Base-by-base conservation (phyloP, 1,140 invertebrate species). In the Halotydeus destructor region DNA sequence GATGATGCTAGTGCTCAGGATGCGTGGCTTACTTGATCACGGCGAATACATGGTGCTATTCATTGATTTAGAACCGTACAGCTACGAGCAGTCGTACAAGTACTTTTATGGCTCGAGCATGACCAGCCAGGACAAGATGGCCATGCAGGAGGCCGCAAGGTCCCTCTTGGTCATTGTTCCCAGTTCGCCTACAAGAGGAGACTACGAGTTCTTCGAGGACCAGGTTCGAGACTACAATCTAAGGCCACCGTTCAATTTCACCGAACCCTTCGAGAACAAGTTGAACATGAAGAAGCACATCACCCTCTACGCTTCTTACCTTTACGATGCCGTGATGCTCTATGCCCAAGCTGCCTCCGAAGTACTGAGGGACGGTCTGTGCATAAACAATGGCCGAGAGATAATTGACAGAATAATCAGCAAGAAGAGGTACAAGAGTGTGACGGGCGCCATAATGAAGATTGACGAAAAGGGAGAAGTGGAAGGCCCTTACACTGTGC, bases 31-130 rank as follows among this genome's bases (percentile, higher is more conserved):
- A 36, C 77, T 94, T 54, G 74, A 77, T 16, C 75, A 83, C 42
- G 84, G 86, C 9, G 79, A 93, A 56, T 94, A 94, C 57, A 79
- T 91, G 66, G 79, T 94, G 31, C 86, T 96, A 54, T 83, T 80
- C 57, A 76, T 91, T 5, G 85, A 94, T 55, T 38, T 49, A 14
- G 81, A 81, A 64, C 76, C 75, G 0, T 86, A 82, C 58, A 70
- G 73, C 8, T 59, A 64, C 28, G 73, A 72, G 51, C 74, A 80
- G 55, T 73, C 77, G 8, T 62, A 72, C 45, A 76, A 78, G 59
- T 93, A 89, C 65, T 72, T 93, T 57, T 84, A 79, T 68, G 75
- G 82, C 12, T 21, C 16, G 11, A 22, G 21, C 5, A 25, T 26
- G 23, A 9, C 8, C 14, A 8, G 27, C 27, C 8, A 30, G n/a